Conservation (phyloP, 2,113 vertebrate genomes). For the Mellivora capensis region DNA sequence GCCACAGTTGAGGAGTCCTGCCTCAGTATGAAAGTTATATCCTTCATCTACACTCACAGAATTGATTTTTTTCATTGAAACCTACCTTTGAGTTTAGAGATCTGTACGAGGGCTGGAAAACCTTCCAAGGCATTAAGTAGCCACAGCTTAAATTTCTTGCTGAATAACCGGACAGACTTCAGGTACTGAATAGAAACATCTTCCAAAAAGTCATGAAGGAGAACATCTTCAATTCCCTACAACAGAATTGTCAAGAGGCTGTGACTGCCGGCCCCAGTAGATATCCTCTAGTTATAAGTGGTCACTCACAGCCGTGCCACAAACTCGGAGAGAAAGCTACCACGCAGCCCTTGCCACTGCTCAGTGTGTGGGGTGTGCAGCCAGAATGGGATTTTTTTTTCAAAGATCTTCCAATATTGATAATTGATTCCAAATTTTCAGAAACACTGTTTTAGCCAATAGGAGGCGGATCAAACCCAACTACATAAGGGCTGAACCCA, state of each 20-base stretch:
- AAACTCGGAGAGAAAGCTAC: not conserved
- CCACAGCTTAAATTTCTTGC: conserved; percentile 78
- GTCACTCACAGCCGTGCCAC: fast-evolving
- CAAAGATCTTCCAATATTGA: not conserved
- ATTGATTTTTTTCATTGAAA: not conserved
- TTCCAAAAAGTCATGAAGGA: conserved; percentile 80
- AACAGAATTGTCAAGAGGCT: not conserved
- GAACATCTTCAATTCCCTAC: conserved; percentile 78
- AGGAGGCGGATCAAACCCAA: not conserved
- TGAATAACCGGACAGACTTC: conserved; percentile 73
- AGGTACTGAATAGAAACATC: conserved; percentile 76
- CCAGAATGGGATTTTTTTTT: not conserved
- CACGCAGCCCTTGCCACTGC: fast-evolving
- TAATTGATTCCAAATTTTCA: not conserved
- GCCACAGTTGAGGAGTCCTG: fast-evolving
- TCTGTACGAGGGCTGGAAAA: conserved; percentile 70
- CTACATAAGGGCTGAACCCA: not conserved
- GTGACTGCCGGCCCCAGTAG: fast-evolving
- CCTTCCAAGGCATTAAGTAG: conserved; percentile 73
- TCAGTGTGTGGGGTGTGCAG: not conserved
- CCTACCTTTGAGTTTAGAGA: conserved; percentile 78
- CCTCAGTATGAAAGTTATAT: not conserved
- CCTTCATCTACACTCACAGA: not conserved
- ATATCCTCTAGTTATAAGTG: fast-evolving
- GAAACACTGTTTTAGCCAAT: not conserved